Conservation (phyloP, 1,140 invertebrate species). For the Metaphire vulgaris region DNA sequence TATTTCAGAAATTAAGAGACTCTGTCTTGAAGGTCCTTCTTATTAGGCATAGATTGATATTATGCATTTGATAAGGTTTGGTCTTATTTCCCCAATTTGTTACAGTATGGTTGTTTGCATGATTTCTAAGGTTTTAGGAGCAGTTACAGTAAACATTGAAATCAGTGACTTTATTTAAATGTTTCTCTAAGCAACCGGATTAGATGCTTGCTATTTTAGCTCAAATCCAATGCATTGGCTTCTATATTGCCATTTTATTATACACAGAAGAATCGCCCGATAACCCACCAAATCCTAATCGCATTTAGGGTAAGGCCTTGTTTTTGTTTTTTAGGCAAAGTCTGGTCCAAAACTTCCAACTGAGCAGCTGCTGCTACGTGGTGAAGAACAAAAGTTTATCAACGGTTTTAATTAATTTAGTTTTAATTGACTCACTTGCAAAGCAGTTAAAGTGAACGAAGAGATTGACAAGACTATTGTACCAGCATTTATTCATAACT, state of each 20-base stretch:
- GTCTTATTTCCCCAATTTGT: not conserved
- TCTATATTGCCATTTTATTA: too few relatives aligned
- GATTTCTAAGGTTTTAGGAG: too few relatives aligned
- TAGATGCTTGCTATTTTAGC: not conserved
- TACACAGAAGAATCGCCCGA: too few relatives aligned
- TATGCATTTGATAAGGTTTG: not conserved
- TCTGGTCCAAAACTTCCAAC: slow-evolving; percentile 4
- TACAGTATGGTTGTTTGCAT: too few relatives aligned
- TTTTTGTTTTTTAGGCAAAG: slow-evolving; percentile 4
- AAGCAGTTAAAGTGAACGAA: too few relatives aligned
- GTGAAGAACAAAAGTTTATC: slow-evolving; percentile 13
- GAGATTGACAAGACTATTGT: too few relatives aligned
- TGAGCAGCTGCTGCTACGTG: not conserved
- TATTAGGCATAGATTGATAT: not conserved
- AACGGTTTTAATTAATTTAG: too few relatives aligned
- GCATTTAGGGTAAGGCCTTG: not conserved
- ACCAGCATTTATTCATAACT: too few relatives aligned
- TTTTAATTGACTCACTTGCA: too few relatives aligned
- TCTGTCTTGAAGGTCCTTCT: not conserved
- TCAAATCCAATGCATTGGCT: not conserved
- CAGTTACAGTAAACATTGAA: not conserved
- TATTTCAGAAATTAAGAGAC: not conserved
- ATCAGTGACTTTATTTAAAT: not conserved
- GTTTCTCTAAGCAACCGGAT: not conserved
- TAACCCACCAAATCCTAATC: too few relatives aligned